Evolutionary conservation across 2,888 invertebrate species (phyloP).

Genomic region (Tortricodes alternella): DNA sequence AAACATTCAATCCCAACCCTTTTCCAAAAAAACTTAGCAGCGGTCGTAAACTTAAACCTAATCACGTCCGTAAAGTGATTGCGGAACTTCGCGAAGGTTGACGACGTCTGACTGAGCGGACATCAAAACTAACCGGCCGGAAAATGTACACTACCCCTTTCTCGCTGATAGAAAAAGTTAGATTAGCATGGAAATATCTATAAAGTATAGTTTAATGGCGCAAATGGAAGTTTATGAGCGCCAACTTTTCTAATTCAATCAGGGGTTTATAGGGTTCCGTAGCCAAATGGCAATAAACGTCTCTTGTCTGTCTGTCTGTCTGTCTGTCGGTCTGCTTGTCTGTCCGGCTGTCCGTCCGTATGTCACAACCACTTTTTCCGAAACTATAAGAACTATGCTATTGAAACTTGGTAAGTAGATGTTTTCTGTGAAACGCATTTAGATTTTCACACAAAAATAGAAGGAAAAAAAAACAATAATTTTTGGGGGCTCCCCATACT

Average conservation of each 20-base stretch:
- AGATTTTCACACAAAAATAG: no score
- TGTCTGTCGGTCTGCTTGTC: no score
- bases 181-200: slow-evolving; percentile 24
- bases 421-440: no score
- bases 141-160: slow-evolving; percentile 60
- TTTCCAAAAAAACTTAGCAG: slow-evolving; percentile 16
- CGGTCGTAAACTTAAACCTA: slow-evolving; percentile 36
- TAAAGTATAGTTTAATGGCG: slow-evolving; percentile 15
- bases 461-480: no score
- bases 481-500: no score
- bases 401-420: no score
- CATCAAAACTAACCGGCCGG: slow-evolving; percentile 60
- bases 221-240: not conserved
- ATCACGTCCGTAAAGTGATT: slow-evolving; percentile 35
- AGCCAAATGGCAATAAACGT: no score
- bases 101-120: slow-evolving; percentile 44
- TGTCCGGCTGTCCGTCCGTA: no score
- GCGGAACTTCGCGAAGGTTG: slow-evolving; percentile 38
- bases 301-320: no score
- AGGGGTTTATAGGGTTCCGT: no score
- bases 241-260: not conserved
- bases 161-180: slow-evolving; percentile 36
- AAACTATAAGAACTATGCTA: no score
- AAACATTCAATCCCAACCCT: slow-evolving; percentile 1
- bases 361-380: no score